Evolutionary conservation across 1,140 invertebrate genomes (phyloP).

Genomic region (Trachymyrmex cornetzi): DNA sequence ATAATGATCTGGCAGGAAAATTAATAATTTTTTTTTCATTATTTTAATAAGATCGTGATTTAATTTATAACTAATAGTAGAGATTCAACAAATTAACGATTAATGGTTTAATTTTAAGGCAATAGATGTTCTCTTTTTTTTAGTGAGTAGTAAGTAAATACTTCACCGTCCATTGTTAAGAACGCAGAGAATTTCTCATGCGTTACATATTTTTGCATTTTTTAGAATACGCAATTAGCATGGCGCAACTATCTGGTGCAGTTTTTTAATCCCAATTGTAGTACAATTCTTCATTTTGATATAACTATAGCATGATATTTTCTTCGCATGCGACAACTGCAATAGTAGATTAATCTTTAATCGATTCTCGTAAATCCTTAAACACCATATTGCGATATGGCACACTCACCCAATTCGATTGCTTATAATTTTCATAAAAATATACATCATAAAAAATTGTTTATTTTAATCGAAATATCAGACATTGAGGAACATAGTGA

Average conservation of each 20-base stretch:
- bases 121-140: constrained; percentile 27
- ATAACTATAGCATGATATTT: neutral
- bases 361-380: neutral
- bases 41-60: constrained; percentile 39
- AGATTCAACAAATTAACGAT: constrained; percentile 22
- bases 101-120: constrained; percentile 12
- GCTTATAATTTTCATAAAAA: too few relatives aligned
- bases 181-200: constrained; percentile 23
- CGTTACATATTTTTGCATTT: constrained; percentile 48
- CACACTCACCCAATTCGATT: too few relatives aligned
- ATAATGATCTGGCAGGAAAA: constrained; percentile 28
- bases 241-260: constrained; percentile 6
- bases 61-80: constrained; percentile 50
- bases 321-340: neutral
- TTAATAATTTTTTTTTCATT: constrained; percentile 43
- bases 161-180: constrained; percentile 41
- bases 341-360: neutral
- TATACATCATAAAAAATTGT: too few relatives aligned
- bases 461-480: too few relatives aligned
- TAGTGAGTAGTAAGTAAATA: constrained; percentile 33
- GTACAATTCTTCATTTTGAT: constrained; percentile 7
- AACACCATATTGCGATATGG: too few relatives aligned
- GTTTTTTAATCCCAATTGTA: constrained; percentile 7
- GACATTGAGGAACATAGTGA: too few relatives aligned
- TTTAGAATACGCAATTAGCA: constrained; percentile 15